phyloP scores from a whole-genome alignment of 2,797 vertebrate genomes.

The Odontamblyopus lacepedii region DNA sequence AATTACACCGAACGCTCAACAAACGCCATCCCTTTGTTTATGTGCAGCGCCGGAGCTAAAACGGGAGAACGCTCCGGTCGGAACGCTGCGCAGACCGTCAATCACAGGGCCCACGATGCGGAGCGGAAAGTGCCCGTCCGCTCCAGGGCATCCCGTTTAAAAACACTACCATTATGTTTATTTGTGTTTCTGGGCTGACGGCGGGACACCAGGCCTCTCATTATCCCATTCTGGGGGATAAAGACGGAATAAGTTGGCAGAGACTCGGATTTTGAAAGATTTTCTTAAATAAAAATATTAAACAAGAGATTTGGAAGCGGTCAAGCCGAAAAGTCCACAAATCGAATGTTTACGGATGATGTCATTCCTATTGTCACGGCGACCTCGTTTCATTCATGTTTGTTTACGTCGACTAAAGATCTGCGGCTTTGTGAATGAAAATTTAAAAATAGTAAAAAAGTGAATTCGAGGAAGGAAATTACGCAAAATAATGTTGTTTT shows the following conservation, averaged over 20 bases:
- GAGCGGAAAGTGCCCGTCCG: constrained; percentile 48
- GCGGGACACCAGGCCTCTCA: constrained; percentile 69
- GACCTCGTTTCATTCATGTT: too few species aligned
- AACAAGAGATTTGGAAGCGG: constrained; percentile 50
- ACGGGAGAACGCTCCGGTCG: constrained; percentile 42
- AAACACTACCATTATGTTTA: constrained; percentile 77
- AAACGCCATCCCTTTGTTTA: constrained; percentile 71
- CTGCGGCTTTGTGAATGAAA: too few species aligned
- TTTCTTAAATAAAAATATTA: constrained; percentile 55
- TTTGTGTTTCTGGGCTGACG: constrained; percentile 74
- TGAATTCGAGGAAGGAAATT: too few species aligned
- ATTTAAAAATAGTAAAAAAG: too few species aligned
- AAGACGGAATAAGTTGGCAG: constrained; percentile 51
- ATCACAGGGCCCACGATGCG: constrained; percentile 46
- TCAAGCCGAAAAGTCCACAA: constrained; percentile 38
- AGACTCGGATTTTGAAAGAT: constrained; percentile 9
- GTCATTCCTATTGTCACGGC: too few species aligned
- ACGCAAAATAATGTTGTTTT: too few species aligned
- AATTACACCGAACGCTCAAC: too few species aligned
- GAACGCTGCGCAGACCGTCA: constrained; percentile 60
- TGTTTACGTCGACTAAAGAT: too few species aligned
- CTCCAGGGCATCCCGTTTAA: constrained; percentile 67
- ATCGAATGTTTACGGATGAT: too few species aligned
- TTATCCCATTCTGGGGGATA: constrained; percentile 69
- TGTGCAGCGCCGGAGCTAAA: constrained; percentile 69